phyloP scores from a whole-genome alignment of 2,888 invertebrate species.

The Lamellibrachia columna region DNA sequence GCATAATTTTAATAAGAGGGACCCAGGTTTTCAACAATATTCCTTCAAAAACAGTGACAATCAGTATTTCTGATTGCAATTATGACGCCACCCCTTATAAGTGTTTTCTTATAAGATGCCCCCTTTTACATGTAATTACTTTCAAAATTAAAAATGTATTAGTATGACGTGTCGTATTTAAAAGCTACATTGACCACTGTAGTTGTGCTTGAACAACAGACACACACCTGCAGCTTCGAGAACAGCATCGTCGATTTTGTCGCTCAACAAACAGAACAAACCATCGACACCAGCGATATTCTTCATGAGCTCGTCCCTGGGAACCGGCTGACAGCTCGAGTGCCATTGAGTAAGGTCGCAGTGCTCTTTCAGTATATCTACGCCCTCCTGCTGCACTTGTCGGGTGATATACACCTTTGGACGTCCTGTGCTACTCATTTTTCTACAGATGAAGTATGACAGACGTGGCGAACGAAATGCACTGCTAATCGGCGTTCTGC shows the following conservation, averaged over 20 bases:
- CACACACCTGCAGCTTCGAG: constrained; percentile 74
- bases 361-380: constrained; percentile 44
- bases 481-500: too few species aligned
- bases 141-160: too few species aligned
- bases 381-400: constrained; percentile 48
- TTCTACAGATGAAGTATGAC: too few species aligned
- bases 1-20: too few species aligned
- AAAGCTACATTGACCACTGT: not conserved
- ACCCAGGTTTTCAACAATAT: too few species aligned
- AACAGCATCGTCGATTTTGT: constrained; percentile 82
- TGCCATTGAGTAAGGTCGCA: constrained; percentile 43
- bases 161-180: not conserved
- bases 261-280: constrained; percentile 82
- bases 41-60: too few species aligned
- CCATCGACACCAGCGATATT: constrained; percentile 78
- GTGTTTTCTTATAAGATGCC: too few species aligned
- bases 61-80: too few species aligned
- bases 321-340: too few species aligned
- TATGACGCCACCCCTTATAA: too few species aligned
- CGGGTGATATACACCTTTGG: constrained; percentile 53
- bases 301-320: constrained; percentile 73
- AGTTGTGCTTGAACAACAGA: not conserved
- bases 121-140: too few species aligned
- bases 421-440: not conserved
- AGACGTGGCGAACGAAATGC: too few species aligned